phyloP scores from a whole-genome alignment of 2,888 invertebrate species.

The Allygus modestus region DNA sequence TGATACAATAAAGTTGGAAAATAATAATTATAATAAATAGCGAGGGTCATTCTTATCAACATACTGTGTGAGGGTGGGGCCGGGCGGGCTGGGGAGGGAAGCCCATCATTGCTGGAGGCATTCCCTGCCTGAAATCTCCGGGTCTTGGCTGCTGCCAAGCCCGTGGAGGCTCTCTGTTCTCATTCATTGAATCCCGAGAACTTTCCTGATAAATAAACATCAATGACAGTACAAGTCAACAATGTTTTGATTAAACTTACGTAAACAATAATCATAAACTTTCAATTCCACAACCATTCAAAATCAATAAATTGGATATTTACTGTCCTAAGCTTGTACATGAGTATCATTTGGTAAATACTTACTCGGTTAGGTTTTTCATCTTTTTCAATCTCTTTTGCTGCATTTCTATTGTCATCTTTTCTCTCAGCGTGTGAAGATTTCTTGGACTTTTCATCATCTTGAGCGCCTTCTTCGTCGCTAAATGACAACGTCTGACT shows the following conservation, averaged over 20 bases:
- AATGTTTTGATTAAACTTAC: no score
- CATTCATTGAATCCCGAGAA: neutral
- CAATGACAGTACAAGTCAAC: neutral
- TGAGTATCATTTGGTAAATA: no score
- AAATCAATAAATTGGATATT: no score
- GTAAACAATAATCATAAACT: no score
- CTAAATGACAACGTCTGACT: constrained; percentile 96
- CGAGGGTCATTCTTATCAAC: no score
- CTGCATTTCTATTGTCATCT: constrained; percentile 69
- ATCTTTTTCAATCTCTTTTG: constrained; percentile 73
- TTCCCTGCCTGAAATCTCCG: constrained; percentile 46
- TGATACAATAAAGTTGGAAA: no score
- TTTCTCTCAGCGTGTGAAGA: constrained; percentile 67
- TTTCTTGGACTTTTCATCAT: constrained; percentile 68
- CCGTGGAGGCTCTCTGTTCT: constrained; percentile 27
- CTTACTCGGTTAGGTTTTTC: constrained; percentile 74
- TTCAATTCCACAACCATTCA: no score
- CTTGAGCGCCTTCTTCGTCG: constrained; percentile 84
- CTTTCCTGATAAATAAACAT: constrained; percentile 25
- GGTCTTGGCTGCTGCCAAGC: constrained; percentile 54
- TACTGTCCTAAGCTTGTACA: no score
- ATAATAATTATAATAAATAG: no score
- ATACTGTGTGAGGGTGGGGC: neutral
- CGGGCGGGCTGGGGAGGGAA: constrained; percentile 36
- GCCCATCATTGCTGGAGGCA: neutral